phyloP scores from a whole-genome alignment of 2,113 vertebrate genomes.

The Ochotona princeps region DNA sequence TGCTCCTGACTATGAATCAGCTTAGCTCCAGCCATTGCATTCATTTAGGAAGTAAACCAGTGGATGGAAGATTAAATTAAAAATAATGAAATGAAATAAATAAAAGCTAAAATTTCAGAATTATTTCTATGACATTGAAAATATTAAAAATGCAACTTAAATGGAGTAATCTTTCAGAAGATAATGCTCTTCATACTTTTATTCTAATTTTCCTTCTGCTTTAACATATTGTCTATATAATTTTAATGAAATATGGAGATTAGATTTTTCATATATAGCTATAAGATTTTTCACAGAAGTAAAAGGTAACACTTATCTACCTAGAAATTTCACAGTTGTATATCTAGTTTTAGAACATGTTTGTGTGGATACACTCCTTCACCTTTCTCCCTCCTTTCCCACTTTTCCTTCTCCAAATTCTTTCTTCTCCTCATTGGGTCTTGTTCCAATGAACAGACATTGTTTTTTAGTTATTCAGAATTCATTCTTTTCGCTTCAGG shows the following conservation, averaged over 20 bases:
- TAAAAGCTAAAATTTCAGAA: not conserved
- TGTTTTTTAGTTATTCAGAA: not conserved
- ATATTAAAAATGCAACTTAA: constrained; percentile 8
- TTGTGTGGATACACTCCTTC: not conserved
- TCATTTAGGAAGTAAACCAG: too few species aligned
- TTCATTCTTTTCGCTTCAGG: not conserved
- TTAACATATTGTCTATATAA: not conserved
- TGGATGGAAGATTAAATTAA: too few species aligned
- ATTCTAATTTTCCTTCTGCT: not conserved
- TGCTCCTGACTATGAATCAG: too few species aligned
- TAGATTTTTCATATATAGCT: not conserved
- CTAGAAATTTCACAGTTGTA: not conserved
- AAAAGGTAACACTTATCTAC: not conserved
- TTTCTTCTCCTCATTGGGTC: not conserved
- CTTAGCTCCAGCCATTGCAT: too few species aligned
- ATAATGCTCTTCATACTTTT: not conserved
- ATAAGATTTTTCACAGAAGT: not conserved
- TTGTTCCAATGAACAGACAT: not conserved
- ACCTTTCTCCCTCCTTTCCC: not conserved
- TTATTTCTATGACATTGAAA: not conserved
- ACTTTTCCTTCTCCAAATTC: not conserved
- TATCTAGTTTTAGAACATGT: not conserved
- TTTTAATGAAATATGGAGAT: not conserved
- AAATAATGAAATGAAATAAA: too few species aligned
- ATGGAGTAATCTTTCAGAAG: not conserved